These are phyloP conservation scores for Cricetomys ansorgei DNA, from an alignment of 2,113 vertebrate genomes.

Conservation along the genomic window DNA sequence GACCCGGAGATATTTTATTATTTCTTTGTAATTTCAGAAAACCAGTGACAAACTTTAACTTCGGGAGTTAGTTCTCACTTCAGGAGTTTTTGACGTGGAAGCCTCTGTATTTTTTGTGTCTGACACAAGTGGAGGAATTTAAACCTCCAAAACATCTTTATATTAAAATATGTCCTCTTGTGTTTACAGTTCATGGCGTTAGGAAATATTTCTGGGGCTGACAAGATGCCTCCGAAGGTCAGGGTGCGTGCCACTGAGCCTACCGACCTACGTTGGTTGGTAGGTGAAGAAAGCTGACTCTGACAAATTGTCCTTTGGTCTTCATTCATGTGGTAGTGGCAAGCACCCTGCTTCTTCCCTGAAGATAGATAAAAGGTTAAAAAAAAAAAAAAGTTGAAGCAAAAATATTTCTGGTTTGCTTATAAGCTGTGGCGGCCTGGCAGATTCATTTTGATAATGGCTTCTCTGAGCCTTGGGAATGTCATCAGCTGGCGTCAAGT, in stretches of 20 bases:
- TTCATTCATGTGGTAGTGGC: background rate
- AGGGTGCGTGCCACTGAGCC: background rate
- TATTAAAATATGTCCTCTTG: background rate
- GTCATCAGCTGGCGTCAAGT: conserved; percentile 57
- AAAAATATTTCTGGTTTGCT: conserved; percentile 36
- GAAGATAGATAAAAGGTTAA: background rate
- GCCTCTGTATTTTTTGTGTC: background rate
- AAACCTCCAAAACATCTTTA: background rate
- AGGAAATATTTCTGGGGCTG: background rate
- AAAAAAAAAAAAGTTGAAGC: background rate
- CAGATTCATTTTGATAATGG: conserved; percentile 41
- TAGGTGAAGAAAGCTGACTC: background rate
- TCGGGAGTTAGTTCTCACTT: background rate
- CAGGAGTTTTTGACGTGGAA: background rate
- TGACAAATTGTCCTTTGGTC: background rate
- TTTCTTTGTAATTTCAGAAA: background rate
- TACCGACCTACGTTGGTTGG: background rate
- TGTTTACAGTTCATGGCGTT: background rate
- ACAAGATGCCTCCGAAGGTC: background rate
- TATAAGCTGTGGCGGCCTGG: background rate
- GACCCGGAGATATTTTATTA: background rate
- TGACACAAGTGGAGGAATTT: background rate
- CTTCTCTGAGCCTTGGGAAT: conserved; percentile 9
- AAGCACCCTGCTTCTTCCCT: too few species aligned
- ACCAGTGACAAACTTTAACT: background rate